phyloP scores from a whole-genome alignment of 2,797 vertebrate genomes.

The Perodicticus potto region DNA sequence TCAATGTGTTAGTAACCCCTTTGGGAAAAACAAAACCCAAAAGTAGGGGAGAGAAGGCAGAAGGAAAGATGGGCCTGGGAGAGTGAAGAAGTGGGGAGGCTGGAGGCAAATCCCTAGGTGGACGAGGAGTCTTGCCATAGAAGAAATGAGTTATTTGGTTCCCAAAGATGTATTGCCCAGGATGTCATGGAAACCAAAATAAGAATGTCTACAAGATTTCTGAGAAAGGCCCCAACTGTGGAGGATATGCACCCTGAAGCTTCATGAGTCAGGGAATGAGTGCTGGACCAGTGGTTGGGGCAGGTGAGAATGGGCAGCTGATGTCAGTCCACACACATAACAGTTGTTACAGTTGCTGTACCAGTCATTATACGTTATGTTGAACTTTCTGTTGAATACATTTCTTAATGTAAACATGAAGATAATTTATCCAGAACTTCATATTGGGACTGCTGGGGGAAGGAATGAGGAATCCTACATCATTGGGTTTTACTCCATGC shows the following conservation, averaged over 20 bases:
- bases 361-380: neutral
- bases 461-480: neutral
- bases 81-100: neutral
- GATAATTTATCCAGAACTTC: neutral
- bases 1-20: no score
- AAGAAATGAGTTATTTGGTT: neutral
- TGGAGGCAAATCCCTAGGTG: neutral
- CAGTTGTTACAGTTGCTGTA: neutral
- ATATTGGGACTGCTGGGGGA: neutral
- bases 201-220: neutral
- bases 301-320: neutral
- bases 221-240: neutral
- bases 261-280: neutral
- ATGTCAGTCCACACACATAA: neutral
- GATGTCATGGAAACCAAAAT: neutral
- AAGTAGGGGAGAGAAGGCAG: neutral
- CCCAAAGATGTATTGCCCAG: neutral
- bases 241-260: neutral
- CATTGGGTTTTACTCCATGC: neutral
- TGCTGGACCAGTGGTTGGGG: neutral
- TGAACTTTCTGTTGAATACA: slow-evolving; percentile 29
- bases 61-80: neutral
- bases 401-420: neutral
- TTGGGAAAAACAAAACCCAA: neutral
- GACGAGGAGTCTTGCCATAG: neutral